Evolutionary conservation across 1,140 invertebrate species (phyloP).

Genomic region (Monochamus saltuarius): DNA sequence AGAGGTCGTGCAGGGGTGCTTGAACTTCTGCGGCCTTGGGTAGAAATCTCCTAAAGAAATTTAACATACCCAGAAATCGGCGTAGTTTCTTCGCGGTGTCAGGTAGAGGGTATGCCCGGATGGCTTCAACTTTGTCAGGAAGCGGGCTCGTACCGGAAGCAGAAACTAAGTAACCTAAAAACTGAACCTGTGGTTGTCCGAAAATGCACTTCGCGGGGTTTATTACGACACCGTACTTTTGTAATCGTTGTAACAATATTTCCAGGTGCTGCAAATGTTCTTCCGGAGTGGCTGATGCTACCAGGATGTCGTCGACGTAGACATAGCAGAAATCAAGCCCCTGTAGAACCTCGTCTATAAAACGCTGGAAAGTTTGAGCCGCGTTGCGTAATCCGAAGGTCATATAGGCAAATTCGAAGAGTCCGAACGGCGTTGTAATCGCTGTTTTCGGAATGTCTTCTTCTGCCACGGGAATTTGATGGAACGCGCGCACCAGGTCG

Average conservation of each 20-base stretch:
- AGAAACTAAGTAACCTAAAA: conserved; percentile 29
- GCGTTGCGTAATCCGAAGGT: conserved; percentile 48
- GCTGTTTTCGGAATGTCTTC: conserved; percentile 50
- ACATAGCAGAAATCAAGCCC: conserved; percentile 41
- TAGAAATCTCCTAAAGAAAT: conserved; percentile 46
- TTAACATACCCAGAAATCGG: conserved; percentile 48
- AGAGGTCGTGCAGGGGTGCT: conserved; percentile 30
- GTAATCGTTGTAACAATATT: no score
- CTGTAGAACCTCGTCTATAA: conserved; percentile 54
- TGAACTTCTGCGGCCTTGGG: conserved; percentile 37
- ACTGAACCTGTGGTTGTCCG: background rate
- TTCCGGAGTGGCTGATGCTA: conserved; percentile 40
- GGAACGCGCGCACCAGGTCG: conserved; percentile 55
- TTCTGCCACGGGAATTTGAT: no score
- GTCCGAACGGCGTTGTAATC: conserved; percentile 47
- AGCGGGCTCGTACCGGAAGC: conserved; percentile 38
- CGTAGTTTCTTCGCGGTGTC: conserved; percentile 28
- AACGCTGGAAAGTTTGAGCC: no score
- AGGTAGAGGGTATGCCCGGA: conserved; percentile 22
- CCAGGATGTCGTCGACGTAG: conserved; percentile 50
- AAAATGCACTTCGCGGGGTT: conserved; percentile 25
- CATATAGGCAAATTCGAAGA: conserved; percentile 42
- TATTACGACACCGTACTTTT: conserved; percentile 36
- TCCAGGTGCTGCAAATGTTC: conserved; percentile 39
- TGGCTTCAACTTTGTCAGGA: conserved; percentile 39